phyloP scores from a whole-genome alignment of 2,888 invertebrate genomes.

The Drosophila aldrichi region DNA sequence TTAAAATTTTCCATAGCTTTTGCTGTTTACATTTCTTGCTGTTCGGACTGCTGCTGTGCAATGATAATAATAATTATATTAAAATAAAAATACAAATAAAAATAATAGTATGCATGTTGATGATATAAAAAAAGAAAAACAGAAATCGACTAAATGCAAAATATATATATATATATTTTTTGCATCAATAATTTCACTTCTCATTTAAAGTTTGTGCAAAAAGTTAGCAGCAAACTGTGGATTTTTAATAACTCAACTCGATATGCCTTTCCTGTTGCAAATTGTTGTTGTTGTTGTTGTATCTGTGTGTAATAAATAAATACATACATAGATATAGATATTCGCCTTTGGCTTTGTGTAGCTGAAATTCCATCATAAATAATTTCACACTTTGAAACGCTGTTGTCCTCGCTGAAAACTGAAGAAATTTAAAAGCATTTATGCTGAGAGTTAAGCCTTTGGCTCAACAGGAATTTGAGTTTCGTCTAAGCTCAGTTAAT shows the following conservation, averaged over 20 bases:
- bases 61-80: slow-evolving; percentile 25
- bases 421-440: not conserved
- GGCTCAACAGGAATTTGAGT: not conserved
- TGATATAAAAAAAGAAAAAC: slow-evolving; percentile 37
- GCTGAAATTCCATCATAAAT: slow-evolving; percentile 66
- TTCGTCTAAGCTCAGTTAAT: not conserved
- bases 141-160: slow-evolving; percentile 19
- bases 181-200: slow-evolving; percentile 32
- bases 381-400: slow-evolving; percentile 56
- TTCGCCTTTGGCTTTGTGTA: slow-evolving; percentile 23
- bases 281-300: slow-evolving; percentile 4
- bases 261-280: slow-evolving; percentile 31
- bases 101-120: slow-evolving; percentile 16
- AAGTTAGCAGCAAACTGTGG: slow-evolving; percentile 64
- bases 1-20: slow-evolving; percentile 53
- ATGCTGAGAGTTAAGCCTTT: not conserved
- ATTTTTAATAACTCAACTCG: slow-evolving; percentile 53
- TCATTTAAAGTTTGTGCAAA: slow-evolving; percentile 45
- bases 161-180: too few relatives aligned
- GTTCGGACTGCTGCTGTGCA: slow-evolving; percentile 19
- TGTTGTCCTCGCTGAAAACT: not conserved
- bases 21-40: slow-evolving; percentile 34
- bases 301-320: not conserved
- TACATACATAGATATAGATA: slow-evolving; percentile 7
- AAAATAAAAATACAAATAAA: slow-evolving; percentile 23